Conservation (phyloP, 2,113 vertebrate genomes). For the Pontoporia blainvillei region DNA sequence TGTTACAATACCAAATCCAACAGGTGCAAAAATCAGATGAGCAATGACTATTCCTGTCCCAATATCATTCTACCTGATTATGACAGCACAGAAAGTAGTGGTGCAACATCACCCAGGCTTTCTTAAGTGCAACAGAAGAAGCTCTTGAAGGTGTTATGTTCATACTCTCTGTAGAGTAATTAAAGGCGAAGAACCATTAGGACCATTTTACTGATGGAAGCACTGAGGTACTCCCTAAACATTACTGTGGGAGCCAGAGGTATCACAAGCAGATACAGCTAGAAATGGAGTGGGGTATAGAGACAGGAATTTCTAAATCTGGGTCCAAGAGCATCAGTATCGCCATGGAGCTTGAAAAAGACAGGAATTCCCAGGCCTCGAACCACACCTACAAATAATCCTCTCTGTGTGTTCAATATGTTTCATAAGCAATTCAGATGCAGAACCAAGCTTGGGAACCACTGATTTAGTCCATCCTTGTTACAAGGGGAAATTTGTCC, state of each 20-base stretch:
- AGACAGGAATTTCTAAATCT: not conserved
- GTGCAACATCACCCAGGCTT: too few relatives aligned
- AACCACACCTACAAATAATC: not conserved
- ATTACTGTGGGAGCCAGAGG: not conserved
- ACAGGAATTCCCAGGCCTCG: not conserved
- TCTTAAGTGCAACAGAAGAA: not conserved
- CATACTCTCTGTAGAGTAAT: not conserved
- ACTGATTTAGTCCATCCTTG: not conserved
- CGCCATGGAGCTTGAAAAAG: not conserved
- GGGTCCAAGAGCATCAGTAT: not conserved
- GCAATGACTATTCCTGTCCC: not conserved
- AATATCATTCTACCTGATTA: not conserved
- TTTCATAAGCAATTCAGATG: not conserved
- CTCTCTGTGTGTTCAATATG: not conserved
- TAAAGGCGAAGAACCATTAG: not conserved
- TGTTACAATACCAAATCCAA: not conserved
- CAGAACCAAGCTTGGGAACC: not conserved
- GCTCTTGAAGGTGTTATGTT: not conserved
- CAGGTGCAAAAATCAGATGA: slow-evolving; percentile 13
- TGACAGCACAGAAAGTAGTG: not conserved
- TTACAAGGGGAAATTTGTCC: not conserved
- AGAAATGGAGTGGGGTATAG: not conserved
- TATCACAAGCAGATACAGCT: not conserved
- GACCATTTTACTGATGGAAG: not conserved
- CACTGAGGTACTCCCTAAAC: not conserved